Percentiles rank a stretch among this genome's conserved stretches.
These are phyloP conservation scores for Bombus turneri DNA, from an alignment of 1,140 invertebrate genomes.

Conservation along the genomic window DNA sequence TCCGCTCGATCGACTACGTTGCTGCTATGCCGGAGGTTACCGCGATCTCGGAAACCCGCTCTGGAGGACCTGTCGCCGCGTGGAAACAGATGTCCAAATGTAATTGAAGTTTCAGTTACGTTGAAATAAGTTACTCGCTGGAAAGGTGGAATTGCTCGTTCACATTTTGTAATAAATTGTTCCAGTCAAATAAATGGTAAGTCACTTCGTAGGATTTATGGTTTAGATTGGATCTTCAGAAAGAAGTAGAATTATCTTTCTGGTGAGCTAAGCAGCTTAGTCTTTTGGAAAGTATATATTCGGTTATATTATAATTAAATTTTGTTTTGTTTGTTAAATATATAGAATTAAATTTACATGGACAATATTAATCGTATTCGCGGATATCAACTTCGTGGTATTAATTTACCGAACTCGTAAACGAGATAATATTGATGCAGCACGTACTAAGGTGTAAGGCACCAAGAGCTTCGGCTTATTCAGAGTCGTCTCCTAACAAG, in stretches of 20 bases:
- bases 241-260: not conserved
- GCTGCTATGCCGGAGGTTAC: no score
- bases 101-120: conserved; percentile 1
- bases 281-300: no score
- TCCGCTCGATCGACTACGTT: conserved; percentile 1
- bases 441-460: not conserved
- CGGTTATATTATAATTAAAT: no score
- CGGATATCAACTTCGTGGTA: not conserved
- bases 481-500: not conserved
- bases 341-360: no score
- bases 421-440: not conserved
- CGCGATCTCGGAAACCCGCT: not conserved
- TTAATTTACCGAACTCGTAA: not conserved
- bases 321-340: no score
- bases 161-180: not conserved
- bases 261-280: no score
- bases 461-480: not conserved
- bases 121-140: not conserved
- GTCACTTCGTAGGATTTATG: not conserved
- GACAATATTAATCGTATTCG: no score
- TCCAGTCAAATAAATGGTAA: not conserved
- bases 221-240: not conserved
- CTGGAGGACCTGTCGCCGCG: not conserved
- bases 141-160: not conserved
- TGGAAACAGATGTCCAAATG: conserved; percentile 15